Conservation (phyloP, 2,888 invertebrate genomes). For the Nezara viridula region DNA sequence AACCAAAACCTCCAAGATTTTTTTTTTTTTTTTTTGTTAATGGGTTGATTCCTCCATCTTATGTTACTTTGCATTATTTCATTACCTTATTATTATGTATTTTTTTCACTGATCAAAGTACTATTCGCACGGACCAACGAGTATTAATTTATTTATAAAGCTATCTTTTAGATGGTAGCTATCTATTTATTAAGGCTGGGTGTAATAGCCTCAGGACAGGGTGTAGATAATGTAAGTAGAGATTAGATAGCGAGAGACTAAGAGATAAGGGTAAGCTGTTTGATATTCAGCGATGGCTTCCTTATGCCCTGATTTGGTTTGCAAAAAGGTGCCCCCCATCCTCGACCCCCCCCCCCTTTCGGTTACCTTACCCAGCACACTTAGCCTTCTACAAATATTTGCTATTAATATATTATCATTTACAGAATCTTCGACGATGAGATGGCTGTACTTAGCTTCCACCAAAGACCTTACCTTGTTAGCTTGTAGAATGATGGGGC, state of each 20-base stretch:
- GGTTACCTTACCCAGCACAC: background rate
- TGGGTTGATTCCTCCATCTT: too few relatives aligned
- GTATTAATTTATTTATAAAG: too few relatives aligned
- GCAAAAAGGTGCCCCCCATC: background rate
- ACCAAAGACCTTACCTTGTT: too few relatives aligned
- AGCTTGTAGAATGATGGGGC: too few relatives aligned
- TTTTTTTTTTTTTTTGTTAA: too few relatives aligned
- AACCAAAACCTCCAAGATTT: too few relatives aligned
- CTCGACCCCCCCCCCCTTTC: background rate
- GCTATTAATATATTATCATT: background rate
- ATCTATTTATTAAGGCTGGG: background rate
- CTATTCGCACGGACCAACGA: too few relatives aligned
- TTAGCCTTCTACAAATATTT: background rate
- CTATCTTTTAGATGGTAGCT: background rate
- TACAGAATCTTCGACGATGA: background rate
- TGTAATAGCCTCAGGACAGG: background rate
- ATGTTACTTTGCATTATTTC: too few relatives aligned
- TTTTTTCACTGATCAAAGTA: too few relatives aligned
- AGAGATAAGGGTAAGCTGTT: background rate
- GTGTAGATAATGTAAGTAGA: constrained; percentile 4
- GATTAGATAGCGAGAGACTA: background rate
- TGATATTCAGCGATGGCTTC: constrained; percentile 29
- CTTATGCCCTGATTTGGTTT: background rate
- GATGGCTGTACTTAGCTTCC: background rate
- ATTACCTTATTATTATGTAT: too few relatives aligned